Conservation (phyloP, 2,113 vertebrate genomes). For the Ornithorhynchus anatinus region DNA sequence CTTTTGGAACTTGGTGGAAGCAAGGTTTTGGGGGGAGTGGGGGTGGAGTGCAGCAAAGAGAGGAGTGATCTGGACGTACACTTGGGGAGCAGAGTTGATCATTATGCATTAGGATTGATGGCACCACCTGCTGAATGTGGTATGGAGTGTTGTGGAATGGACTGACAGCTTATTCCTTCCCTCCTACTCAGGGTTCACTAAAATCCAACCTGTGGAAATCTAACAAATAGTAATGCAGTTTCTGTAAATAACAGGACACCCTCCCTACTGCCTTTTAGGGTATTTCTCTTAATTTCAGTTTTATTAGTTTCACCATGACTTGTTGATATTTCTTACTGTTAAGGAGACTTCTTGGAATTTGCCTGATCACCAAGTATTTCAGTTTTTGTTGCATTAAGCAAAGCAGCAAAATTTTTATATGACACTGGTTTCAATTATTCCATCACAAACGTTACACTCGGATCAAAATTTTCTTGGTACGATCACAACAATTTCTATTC, state of each 20-base stretch:
- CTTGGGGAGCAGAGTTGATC: constrained; percentile 1
- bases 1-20: too few species aligned
- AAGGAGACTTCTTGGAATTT: not conserved
- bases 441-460: not conserved
- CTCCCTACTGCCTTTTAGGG: not conserved
- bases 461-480: not conserved
- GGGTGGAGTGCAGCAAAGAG: too few species aligned
- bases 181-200: not conserved
- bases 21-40: too few species aligned
- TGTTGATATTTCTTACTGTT: constrained; percentile 1
- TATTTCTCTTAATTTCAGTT: not conserved
- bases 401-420: not conserved
- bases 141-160: too few species aligned
- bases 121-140: not conserved
- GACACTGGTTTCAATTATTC: not conserved
- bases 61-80: too few species aligned
- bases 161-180: not conserved
- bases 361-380: too few species aligned
- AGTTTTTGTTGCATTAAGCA: not conserved
- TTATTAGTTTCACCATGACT: not conserved
- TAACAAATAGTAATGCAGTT: not conserved
- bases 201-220: not conserved
- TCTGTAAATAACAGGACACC: not conserved
- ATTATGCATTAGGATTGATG: not conserved
- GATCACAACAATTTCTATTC: not conserved